Base-by-base conservation (phyloP, 1,140 invertebrate genomes). In the Neotoxoptera formosana region DNA sequence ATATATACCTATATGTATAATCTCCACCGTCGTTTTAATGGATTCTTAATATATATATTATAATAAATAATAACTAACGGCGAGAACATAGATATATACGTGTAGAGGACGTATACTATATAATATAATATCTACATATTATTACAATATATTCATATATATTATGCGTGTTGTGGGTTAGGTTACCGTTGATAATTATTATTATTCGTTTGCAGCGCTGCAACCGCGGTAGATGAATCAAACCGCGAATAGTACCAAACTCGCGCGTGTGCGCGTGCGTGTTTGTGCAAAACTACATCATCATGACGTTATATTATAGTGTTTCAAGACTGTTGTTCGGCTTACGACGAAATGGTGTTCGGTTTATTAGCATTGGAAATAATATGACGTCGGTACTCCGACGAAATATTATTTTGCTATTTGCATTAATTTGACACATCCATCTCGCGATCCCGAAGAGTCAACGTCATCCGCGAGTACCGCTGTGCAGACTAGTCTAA, bases 11-110 rank as follows among this genome's bases (percentile, higher is more conserved):
- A n/a, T n/a, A n/a, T n/a, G n/a, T n/a, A n/a, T 41, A n/a, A 87
- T 48, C 30, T n/a, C 23, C 30, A 48, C 17, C 30, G 86, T 51
- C 7, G 6, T 45, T 47, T 87, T 87, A 87, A 87, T 47, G 86
- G 86, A 48, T 48, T 87, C 45, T n/a, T 34, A 87, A 87, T 87
- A n/a, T n/a, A n/a, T n/a, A n/a, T n/a, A 87, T 48, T 41, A 87
- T 48, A 48, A n/a, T 87, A 21, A 87, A 87, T 87, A 87, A 87
- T 25, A 14, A n/a, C 86, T 48, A 41, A 41, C n/a, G 41, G 11
- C 17, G 25, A 87, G 86, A n/a, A n/a, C n/a, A n/a, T n/a, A n/a
- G n/a, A n/a, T n/a, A n/a, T 34, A 51, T 14, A 2, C 21, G 23
- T 21, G 6, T 81, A 81, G 4, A 21, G 36, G 7, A 7, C 30